Conservation (phyloP, 2,888 invertebrate species). For the Minunthozetes semirufus region DNA sequence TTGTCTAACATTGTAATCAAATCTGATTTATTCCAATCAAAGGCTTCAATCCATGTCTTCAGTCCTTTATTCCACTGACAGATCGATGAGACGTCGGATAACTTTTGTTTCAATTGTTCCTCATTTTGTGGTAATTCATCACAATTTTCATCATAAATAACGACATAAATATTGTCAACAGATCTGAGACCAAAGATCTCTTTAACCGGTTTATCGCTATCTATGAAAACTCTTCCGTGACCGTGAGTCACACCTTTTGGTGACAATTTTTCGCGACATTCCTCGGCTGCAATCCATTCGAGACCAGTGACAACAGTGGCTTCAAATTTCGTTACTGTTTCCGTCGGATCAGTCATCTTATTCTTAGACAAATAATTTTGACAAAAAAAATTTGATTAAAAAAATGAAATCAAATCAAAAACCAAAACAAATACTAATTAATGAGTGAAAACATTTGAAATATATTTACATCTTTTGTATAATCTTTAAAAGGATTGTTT, state of each 20-base stretch:
- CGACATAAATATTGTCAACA: conserved; percentile 48
- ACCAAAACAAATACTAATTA: no score
- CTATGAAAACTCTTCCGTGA: conserved; percentile 46
- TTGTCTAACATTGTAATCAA: conserved; percentile 27
- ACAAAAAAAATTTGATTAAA: no score
- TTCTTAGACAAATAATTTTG: no score
- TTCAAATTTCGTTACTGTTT: conserved; percentile 42
- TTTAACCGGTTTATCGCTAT: conserved; percentile 43
- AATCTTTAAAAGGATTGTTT: no score
- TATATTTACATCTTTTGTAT: neutral
- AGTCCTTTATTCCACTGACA: conserved; percentile 49
- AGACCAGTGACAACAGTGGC: conserved; percentile 51
- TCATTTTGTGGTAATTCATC: conserved; percentile 46
- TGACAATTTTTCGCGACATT: conserved; percentile 47
- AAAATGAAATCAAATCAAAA: no score
- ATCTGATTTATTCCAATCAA: conserved; percentile 1
- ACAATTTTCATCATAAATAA: conserved; percentile 44
- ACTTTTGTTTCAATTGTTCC: conserved; percentile 45
- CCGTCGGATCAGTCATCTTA: no score
- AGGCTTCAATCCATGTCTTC: conserved; percentile 46
- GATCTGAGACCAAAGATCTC: conserved; percentile 46
- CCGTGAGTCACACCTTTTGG: conserved; percentile 42
- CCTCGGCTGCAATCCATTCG: conserved; percentile 48
- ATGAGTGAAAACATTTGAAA: no score
- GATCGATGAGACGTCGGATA: conserved; percentile 45